Conservation (phyloP, 1,140 invertebrate genomes). For the Ceratosolen solmsi region DNA sequence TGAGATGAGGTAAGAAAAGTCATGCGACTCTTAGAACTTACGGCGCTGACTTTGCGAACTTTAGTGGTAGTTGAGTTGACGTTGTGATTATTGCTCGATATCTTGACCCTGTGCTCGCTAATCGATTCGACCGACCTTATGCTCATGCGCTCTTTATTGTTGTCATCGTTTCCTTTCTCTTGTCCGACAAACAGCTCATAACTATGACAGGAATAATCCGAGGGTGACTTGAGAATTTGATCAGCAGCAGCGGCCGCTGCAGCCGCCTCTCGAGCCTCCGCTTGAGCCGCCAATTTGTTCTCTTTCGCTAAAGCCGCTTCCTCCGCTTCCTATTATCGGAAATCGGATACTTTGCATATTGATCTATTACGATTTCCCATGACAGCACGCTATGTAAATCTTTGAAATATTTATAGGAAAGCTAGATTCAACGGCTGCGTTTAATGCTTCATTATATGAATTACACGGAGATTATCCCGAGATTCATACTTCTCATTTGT, state of each 20-base stretch:
- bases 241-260: slow-evolving; percentile 77
- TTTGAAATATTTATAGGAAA: too few species aligned
- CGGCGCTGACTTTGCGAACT: slow-evolving; percentile 91
- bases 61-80: slow-evolving; percentile 77
- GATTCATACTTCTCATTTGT: too few species aligned
- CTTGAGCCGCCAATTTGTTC: slow-evolving; percentile 81
- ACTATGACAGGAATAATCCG: slow-evolving; percentile 90
- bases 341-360: too few species aligned
- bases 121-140: slow-evolving; percentile 90
- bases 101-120: slow-evolving; percentile 83
- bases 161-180: slow-evolving; percentile 87
- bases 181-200: slow-evolving; percentile 92
- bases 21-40: slow-evolving; percentile 76
- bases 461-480: too few species aligned
- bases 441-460: too few species aligned
- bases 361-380: too few species aligned
- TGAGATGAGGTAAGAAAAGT: background rate
- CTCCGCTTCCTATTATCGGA: slow-evolving; percentile 81
- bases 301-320: slow-evolving; percentile 84
- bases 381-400: too few species aligned
- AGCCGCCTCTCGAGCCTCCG: slow-evolving; percentile 77
- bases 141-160: slow-evolving; percentile 93
- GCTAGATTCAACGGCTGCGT: too few species aligned
- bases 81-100: slow-evolving; percentile 69
- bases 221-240: slow-evolving; percentile 86